Percentiles rank a stretch among this genome's conserved stretches.
phyloP scores from a whole-genome alignment of 2,888 invertebrate species.

The Philaethria dido region DNA sequence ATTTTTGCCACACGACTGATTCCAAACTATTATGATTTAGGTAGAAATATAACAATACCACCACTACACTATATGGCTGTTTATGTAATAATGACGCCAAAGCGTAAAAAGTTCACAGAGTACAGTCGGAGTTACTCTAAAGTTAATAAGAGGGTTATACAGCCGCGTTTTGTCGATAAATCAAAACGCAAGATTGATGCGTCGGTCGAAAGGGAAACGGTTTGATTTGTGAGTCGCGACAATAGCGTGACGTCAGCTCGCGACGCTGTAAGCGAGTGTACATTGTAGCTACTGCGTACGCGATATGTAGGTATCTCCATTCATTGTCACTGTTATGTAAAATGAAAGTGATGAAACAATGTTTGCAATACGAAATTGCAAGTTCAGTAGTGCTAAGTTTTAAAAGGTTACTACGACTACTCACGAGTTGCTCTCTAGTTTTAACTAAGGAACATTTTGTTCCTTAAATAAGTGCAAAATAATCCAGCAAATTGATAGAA shows the following conservation, averaged over 20 bases:
- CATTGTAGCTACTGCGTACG: conserved; percentile 22
- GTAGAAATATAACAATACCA: neutral
- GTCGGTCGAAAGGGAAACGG: conserved; percentile 62
- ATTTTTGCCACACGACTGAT: neutral
- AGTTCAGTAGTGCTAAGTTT: neutral
- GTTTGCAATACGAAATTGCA: conserved; percentile 15
- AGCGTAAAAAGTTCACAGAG: neutral
- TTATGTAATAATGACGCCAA: neutral
- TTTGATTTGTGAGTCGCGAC: conserved; percentile 70
- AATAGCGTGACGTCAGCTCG: conserved; percentile 65
- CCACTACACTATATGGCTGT: neutral
- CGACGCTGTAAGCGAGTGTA: conserved; percentile 25
- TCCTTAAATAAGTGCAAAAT: neutral
- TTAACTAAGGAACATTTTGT: neutral
- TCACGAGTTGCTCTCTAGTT: neutral
- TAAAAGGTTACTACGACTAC: neutral
- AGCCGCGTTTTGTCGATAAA: conserved; percentile 63
- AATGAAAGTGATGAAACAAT: conserved; percentile 26
- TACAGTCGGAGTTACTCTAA: conserved; percentile 24
- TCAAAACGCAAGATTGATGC: conserved; percentile 73
- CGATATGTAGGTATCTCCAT: conserved; percentile 28
- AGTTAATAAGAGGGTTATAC: conserved; percentile 67
- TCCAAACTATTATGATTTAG: neutral
- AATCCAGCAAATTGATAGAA: neutral
- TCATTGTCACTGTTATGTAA: conserved; percentile 33